Conservation (phyloP, 1,140 invertebrate genomes). For the Coboldia fuscipes region DNA sequence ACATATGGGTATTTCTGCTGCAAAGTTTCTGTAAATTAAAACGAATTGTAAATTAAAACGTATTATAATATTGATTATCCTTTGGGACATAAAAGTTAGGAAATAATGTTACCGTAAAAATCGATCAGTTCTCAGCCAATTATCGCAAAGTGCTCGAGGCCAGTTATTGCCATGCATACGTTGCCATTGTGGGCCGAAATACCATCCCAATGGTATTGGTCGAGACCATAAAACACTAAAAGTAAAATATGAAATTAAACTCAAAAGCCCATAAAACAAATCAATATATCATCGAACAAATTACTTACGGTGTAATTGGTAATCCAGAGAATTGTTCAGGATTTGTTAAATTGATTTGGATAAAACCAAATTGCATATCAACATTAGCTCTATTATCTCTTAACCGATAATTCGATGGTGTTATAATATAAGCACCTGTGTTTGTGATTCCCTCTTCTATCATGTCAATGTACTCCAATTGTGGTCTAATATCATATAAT, state of each 20-base stretch:
- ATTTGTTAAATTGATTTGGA: slow-evolving; percentile 74
- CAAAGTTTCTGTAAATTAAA: slow-evolving; percentile 50
- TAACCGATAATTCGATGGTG: slow-evolving; percentile 39
- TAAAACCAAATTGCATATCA: slow-evolving; percentile 70
- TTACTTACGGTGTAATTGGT: slow-evolving; percentile 56
- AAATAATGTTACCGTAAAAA: slow-evolving; percentile 27
- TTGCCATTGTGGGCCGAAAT: slow-evolving; percentile 76
- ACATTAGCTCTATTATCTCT: slow-evolving; percentile 39
- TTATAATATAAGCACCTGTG: slow-evolving; percentile 40
- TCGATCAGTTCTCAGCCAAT: slow-evolving; percentile 72
- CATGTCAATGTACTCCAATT: slow-evolving; percentile 33
- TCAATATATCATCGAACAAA: not conserved
- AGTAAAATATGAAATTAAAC: slow-evolving; percentile 5
- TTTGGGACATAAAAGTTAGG: too few species aligned
- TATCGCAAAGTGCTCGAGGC: slow-evolving; percentile 60
- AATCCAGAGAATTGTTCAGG: slow-evolving; percentile 44
- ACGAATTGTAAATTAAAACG: slow-evolving; percentile 3
- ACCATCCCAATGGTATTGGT: slow-evolving; percentile 82
- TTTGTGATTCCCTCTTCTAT: slow-evolving; percentile 38
- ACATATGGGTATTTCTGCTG: slow-evolving; percentile 63
- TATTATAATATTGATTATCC: too few species aligned
- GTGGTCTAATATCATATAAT: slow-evolving; percentile 28
- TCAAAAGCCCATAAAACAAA: not conserved
- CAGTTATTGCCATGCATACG: slow-evolving; percentile 50
- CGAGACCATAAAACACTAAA: slow-evolving; percentile 64